Evolutionary conservation across 2,888 invertebrate species (phyloP), one percentile per base, ranked within the genome.

Genomic region (Rotaria socialis): DNA sequence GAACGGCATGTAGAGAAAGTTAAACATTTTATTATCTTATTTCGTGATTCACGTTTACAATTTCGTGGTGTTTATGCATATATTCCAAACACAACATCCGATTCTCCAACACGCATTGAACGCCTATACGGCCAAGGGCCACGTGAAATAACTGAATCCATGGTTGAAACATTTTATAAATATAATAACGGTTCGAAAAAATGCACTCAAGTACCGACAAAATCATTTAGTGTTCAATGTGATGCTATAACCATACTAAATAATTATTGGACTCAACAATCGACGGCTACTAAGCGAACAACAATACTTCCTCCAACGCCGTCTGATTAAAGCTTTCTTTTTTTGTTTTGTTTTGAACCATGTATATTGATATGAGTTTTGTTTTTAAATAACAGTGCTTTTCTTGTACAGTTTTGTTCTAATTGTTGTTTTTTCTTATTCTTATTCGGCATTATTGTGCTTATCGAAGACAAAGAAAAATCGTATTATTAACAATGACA

Each of bases 101-200:
- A 85, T 85, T 19, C 19, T 19, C 67, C 67, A 16, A n/a, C 43
- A 47, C 74, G 75, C 56, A 80, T 86, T 22, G 87, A 87, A 52
- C 86, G 86, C 55, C 41, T 87, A 85, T 41, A 50, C 47, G 87
- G 87, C 14, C 75, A 86, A 85, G 87, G 87, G 10, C 87, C 87
- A 35, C 58, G 43, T n/a, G 58, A 58, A 56, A 86, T 87, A 27
- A 86, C 60, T n/a, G 85, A 87, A 27, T 47, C 74, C 4, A 87
- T 86, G 86, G 84, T 87, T 27, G 87, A 87, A 56, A 87, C 84
- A 43, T 87, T 84, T 87, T 87, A 86, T 47, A 87, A 87, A 84
- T 87, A 87, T 60, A 87, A 87, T 58, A 86, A 86, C 22, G 87
- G 87, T 50, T 84, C 84, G 14, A 85, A 85, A 67, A 74, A 86